A percentile compares a stretch with the other conserved stretches of the same genome.
These are phyloP conservation scores for Scotopteryx bipunctaria DNA, from an alignment of 2,888 invertebrate species.

Conservation along the genomic window DNA sequence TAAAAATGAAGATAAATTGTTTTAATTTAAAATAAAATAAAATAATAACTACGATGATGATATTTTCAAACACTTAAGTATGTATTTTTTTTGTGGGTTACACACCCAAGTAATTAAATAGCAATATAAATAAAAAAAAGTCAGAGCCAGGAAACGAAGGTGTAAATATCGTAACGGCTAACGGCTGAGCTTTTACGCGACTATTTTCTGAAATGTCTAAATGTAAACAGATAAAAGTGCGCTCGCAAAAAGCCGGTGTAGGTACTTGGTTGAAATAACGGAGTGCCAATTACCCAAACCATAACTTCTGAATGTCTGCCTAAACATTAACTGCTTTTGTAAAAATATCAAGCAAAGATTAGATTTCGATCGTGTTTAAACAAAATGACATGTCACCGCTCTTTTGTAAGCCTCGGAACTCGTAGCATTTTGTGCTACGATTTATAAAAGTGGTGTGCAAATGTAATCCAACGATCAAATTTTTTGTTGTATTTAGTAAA, in stretches of 20 bases:
- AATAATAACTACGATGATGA: no score
- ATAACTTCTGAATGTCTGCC: constrained; percentile 33
- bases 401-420: no score
- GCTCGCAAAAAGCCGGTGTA: constrained; percentile 44
- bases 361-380: no score
- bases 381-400: no score
- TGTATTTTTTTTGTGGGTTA: no score
- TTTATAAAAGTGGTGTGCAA: no score
- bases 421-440: no score
- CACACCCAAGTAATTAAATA: no score
- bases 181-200: constrained; percentile 38
- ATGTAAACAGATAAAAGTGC: constrained; percentile 49
- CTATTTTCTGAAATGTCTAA: constrained; percentile 47
- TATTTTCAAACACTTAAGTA: no score
- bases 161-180: constrained; percentile 43
- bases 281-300: constrained; percentile 38
- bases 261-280: constrained; percentile 38
- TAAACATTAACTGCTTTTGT: constrained; percentile 25
- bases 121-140: constrained; percentile 1
- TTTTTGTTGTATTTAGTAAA: no score
- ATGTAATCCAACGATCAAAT: no score
- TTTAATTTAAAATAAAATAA: background rate
- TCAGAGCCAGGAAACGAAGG: constrained; percentile 34
- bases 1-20: background rate
- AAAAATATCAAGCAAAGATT: constrained; percentile 4